These are phyloP conservation scores for Pachyuromys duprasi DNA, from an alignment of 2,797 vertebrate genomes.

Conservation along the genomic window DNA sequence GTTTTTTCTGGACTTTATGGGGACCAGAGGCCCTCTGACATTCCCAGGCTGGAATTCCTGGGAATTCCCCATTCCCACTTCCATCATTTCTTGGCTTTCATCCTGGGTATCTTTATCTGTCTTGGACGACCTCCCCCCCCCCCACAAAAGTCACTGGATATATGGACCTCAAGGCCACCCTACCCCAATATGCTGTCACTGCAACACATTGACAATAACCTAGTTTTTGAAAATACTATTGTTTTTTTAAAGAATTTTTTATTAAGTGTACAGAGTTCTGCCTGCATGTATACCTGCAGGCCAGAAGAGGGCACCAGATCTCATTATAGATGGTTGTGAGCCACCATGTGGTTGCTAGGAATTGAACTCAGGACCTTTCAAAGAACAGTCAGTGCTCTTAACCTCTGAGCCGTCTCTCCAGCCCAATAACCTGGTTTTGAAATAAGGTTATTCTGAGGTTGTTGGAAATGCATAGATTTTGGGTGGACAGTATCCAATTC, in stretches of 20 bases:
- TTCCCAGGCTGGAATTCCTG: background rate
- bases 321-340: too few species aligned
- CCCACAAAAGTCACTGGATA: background rate
- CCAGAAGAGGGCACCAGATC: too few species aligned
- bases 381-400: too few species aligned
- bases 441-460: background rate
- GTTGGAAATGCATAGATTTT: background rate
- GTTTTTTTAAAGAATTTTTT: too few species aligned
- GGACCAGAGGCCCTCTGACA: background rate
- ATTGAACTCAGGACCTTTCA: too few species aligned
- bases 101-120: background rate
- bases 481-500: background rate
- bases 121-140: too few species aligned
- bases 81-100: fast-evolving
- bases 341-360: too few species aligned
- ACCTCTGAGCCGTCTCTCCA: too few species aligned
- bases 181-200: background rate
- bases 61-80: too few species aligned
- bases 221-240: too few species aligned
- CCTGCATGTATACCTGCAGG: too few species aligned
- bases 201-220: background rate
- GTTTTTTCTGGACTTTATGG: background rate
- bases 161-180: background rate
- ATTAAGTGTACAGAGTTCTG: too few species aligned
- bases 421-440: background rate